Evolutionary conservation across 2,797 vertebrate genomes (phyloP).

Genomic region (Cuculus canorus): DNA sequence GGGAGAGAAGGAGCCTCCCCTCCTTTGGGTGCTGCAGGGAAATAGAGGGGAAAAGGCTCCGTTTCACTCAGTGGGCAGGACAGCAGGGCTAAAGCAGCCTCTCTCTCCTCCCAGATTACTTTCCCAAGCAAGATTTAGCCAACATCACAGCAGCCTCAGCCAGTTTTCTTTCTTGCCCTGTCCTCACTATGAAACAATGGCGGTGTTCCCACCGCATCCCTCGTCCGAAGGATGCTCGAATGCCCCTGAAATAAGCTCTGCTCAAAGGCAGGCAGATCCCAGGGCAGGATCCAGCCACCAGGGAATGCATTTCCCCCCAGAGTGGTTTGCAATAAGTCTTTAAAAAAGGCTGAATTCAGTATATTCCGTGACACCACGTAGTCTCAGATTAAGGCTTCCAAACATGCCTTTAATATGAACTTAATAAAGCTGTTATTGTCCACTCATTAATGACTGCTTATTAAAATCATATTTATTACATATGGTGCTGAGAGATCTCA

Average conservation of each 20-base stretch:
- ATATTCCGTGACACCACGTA: slow-evolving; percentile 34
- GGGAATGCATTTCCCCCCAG: background rate
- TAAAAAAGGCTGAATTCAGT: background rate
- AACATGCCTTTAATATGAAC: slow-evolving; percentile 62
- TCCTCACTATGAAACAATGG: rapidly evolving
- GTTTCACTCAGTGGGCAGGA: rapidly evolving
- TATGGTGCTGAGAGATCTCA: background rate
- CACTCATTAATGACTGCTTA: slow-evolving; percentile 64
- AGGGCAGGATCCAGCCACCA: background rate
- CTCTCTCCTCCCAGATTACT: background rate
- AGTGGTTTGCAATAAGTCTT: background rate
- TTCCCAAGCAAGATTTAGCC: rapidly evolving
- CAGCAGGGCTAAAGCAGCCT: background rate
- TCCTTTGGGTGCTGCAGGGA: background rate
- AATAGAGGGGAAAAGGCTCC: background rate
- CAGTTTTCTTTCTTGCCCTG: background rate
- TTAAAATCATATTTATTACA: slow-evolving; percentile 56
- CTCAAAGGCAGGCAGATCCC: background rate
- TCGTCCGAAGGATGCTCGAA: background rate
- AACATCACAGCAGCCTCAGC: rapidly evolving
- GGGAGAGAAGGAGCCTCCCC: background rate
- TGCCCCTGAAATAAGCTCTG: background rate
- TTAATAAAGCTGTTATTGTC: slow-evolving; percentile 70
- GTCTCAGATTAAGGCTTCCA: slow-evolving; percentile 16
- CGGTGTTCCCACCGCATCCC: background rate